phyloP scores from a whole-genome alignment of 1,140 invertebrate species.

The Lepidostoma basale region DNA sequence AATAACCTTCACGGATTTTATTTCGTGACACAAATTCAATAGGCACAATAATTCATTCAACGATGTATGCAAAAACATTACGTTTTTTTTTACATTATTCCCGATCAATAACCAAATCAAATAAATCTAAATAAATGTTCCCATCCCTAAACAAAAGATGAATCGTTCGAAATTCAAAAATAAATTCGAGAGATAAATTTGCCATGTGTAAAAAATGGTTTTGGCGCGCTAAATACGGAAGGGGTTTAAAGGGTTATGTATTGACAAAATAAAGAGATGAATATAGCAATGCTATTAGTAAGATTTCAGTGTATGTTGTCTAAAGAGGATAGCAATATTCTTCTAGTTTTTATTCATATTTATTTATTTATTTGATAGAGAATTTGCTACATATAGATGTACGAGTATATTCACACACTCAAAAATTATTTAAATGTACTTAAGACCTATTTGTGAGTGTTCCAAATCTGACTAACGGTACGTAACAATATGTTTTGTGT shows the following conservation, averaged over 20 bases:
- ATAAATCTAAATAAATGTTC: constrained; percentile 45
- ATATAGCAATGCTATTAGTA: background rate
- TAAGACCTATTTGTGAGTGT: no score
- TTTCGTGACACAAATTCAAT: constrained; percentile 7
- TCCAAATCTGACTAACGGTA: no score
- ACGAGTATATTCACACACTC: no score
- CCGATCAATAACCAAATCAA: constrained; percentile 33
- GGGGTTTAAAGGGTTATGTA: constrained; percentile 37
- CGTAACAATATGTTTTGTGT: no score
- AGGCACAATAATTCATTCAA: constrained; percentile 35
- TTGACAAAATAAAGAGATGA: constrained; percentile 17
- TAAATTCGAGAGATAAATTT: background rate
- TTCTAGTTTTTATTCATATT: no score
- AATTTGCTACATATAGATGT: no score
- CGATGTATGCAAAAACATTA: constrained; percentile 26
- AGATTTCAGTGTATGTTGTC: background rate
- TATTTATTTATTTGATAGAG: no score
- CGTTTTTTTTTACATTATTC: constrained; percentile 22
- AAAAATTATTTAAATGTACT: no score
- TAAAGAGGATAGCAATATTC: background rate
- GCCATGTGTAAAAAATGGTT: background rate
- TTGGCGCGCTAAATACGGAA: constrained; percentile 32
- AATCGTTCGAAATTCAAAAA: constrained; percentile 3
- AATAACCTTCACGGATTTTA: background rate
- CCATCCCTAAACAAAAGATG: constrained; percentile 38